Evolutionary conservation across 2,113 vertebrate genomes (phyloP).

Genomic region (Calyptommatus sinebrachiatus): DNA sequence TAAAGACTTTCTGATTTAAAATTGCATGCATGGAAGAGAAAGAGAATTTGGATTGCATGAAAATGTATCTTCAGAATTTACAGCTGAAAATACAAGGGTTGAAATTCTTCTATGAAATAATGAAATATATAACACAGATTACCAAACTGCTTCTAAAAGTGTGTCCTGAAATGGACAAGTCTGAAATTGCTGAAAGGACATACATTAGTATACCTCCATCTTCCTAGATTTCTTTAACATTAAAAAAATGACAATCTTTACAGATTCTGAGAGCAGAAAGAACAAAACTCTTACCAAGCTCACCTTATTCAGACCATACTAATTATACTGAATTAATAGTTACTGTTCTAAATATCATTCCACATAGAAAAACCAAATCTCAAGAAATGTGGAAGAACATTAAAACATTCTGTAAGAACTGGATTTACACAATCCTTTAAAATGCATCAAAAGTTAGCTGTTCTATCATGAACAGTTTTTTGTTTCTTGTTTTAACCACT

Average conservation of each 20-base stretch:
- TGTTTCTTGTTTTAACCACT: accelerated
- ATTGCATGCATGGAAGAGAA: too few relatives aligned
- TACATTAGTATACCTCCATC: neutral
- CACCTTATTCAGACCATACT: conserved; percentile 29
- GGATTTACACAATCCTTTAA: conserved; percentile 21
- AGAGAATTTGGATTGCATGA: too few relatives aligned
- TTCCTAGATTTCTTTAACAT: conserved; percentile 22
- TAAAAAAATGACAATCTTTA: conserved; percentile 1
- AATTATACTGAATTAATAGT: conserved; percentile 52
- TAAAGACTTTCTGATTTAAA: too few relatives aligned
- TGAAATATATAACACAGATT: too few relatives aligned
- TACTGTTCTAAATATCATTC: conserved; percentile 36
- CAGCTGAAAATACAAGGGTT: too few relatives aligned
- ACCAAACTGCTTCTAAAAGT: too few relatives aligned
- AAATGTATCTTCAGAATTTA: too few relatives aligned
- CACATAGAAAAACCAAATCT: conserved; percentile 55
- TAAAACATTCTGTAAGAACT: conserved; percentile 25
- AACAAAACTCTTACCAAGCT: conserved; percentile 3
- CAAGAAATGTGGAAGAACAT: conserved; percentile 29
- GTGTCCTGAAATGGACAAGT: too few relatives aligned
- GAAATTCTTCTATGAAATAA: too few relatives aligned
- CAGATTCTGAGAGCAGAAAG: neutral
- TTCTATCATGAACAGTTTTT: accelerated
- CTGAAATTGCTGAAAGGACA: neutral
- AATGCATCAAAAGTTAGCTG: neutral